Base-by-base conservation (phyloP, 1,140 invertebrate genomes). In the Drosophila watanabei region DNA sequence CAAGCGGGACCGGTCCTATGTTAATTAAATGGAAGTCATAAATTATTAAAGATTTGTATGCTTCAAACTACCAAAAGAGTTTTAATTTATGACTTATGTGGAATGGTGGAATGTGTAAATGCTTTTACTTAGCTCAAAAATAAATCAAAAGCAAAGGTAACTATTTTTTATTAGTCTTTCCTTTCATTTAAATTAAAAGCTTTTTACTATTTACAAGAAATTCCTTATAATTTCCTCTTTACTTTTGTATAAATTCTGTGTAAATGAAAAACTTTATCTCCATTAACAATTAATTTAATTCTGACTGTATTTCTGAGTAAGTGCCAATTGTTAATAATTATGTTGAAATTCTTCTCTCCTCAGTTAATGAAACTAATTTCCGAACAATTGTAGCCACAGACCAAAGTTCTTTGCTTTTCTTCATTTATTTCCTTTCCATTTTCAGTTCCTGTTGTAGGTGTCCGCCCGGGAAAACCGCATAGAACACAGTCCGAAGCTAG, bases 281-380 rank as follows among this genome's bases (percentile, higher is more conserved):
- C 4, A 1, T 24, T 56, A 24, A 39, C 9, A 37, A 24, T 24
- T 56, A 16, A 56, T 56, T 37, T 14, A 10, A 56, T 24, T 56
- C 33, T 16, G 52, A 16, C 24, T 56, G 0, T 54, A 54, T 9
- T 30, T 24, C n/a, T 11, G 5, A 48, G 28, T 4, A 18, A 54
- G 4, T 37, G 35, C 6, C 56, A 41, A 18, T 58, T 58, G 56
- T 52, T n/a, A 46, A 35, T 33, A 3, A 54, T 20, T 41, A 28
- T 39, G 3, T 28, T 24, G 54, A 57, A 57, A 60, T 20, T 56
- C n/a, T 3, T 10, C 60, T 20, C 35, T 43, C 16, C 16, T 10
- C 35, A 28, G 13, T 14, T 54, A 41, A n/a, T 18, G 52, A 30
- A 71, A 60, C 37, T 61, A 61, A 73, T 73, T 73, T 73, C 70